Conservation (phyloP, 2,113 vertebrate genomes). For the Aplodontia rufa region DNA sequence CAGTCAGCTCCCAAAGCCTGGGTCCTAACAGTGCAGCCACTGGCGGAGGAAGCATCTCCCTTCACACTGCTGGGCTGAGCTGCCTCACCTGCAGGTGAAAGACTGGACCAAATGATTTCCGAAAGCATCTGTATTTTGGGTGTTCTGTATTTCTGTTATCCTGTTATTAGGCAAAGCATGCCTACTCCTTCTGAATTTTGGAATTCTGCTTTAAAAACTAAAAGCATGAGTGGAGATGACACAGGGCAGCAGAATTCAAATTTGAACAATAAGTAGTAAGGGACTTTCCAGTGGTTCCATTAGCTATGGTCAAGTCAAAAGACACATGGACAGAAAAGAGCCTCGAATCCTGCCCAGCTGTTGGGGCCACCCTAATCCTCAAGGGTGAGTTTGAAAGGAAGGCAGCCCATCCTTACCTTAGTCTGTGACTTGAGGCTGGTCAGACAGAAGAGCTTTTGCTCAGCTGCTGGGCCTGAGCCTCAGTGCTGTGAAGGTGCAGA, state of each 20-base stretch:
- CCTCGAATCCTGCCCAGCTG: background rate
- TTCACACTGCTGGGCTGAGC: background rate
- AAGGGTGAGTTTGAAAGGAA: background rate
- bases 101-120: background rate
- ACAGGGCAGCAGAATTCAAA: background rate
- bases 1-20: accelerated
- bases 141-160: background rate
- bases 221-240: background rate
- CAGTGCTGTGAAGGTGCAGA: background rate
- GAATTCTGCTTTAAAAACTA: background rate
- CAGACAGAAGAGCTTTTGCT: background rate
- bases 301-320: background rate
- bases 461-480: background rate
- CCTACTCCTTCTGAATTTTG: background rate
- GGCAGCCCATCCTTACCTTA: background rate
- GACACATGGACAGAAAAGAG: background rate
- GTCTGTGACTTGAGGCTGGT: background rate
- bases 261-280: background rate
- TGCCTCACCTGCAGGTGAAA: background rate
- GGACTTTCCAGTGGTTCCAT: background rate
- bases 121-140: background rate
- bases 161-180: background rate
- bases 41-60: accelerated
- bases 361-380: background rate
- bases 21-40: background rate